A percentile compares a stretch with the other conserved stretches of the same genome.
Evolutionary conservation across 2,797 vertebrate genomes (phyloP).

Genomic region (Artibeus jamaicensis): DNA sequence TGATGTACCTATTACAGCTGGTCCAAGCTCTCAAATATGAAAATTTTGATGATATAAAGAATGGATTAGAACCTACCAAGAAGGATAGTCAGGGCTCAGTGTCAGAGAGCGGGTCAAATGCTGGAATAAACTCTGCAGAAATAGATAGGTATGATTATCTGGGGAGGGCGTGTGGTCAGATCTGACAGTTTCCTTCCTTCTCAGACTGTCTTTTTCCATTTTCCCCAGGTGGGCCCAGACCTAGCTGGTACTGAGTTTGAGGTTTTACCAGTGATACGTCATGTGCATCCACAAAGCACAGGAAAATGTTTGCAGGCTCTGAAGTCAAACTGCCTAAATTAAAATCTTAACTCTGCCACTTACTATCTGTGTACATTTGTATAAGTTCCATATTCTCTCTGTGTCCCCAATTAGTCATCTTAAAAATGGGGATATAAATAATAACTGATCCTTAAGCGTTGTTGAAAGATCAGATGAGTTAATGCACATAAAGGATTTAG

Average conservation of each 20-base stretch:
- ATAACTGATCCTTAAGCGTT: not conserved
- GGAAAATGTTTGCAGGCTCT: not conserved
- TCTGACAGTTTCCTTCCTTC: not conserved
- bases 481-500: not conserved
- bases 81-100: constrained; percentile 91
- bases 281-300: not conserved
- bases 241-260: not conserved
- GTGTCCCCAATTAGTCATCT: not conserved
- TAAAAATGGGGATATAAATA: not conserved
- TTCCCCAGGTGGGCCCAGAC: not conserved
- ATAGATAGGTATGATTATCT: constrained; percentile 89
- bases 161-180: not conserved
- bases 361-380: not conserved
- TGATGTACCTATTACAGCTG: constrained; percentile 98
- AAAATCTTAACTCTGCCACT: not conserved
- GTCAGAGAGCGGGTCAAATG: constrained; percentile 86
- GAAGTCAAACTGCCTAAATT: not conserved
- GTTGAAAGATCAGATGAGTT: not conserved
- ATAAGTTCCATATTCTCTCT: not conserved
- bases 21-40: constrained; percentile 98
- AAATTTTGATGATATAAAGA: constrained; percentile 96
- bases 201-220: not conserved
- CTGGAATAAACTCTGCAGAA: constrained; percentile 82
- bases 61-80: constrained; percentile 94
- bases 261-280: not conserved